These are phyloP conservation scores for Toxotes lorentzi DNA, from an alignment of 2,797 vertebrate genomes.

Conservation along the genomic window DNA sequence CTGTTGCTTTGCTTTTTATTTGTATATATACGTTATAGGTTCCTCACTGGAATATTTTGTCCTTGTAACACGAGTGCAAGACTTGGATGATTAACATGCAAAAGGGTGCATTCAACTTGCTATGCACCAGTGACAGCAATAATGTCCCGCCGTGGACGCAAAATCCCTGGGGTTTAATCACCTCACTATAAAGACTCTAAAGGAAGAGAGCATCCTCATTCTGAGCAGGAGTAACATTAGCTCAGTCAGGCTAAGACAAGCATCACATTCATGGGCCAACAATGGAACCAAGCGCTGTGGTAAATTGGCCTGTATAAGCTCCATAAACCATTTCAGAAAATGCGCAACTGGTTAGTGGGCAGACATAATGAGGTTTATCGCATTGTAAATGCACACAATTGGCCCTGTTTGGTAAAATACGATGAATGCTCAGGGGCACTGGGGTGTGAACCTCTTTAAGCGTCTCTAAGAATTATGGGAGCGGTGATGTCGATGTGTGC, in stretches of 20 bases:
- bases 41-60: constrained; percentile 36
- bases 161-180: constrained; percentile 84
- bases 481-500: constrained; percentile 38
- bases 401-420: constrained; percentile 77
- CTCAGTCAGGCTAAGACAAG: constrained; percentile 84
- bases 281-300: constrained; percentile 80
- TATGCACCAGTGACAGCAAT: constrained; percentile 80
- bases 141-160: constrained; percentile 75
- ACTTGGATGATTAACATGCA: constrained; percentile 81
- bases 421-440: constrained; percentile 65
- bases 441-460: constrained; percentile 69
- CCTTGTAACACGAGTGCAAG: constrained; percentile 51
- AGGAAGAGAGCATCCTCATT: constrained; percentile 74
- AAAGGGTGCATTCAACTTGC: constrained; percentile 78
- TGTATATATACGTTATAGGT: too few species aligned
- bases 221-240: constrained; percentile 81
- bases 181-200: constrained; percentile 77
- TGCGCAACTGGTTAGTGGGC: constrained; percentile 81
- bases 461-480: constrained; percentile 54
- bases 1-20: constrained; percentile 15
- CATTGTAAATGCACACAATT: constrained; percentile 82
- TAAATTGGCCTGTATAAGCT: constrained; percentile 82
- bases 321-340: constrained; percentile 84
- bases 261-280: constrained; percentile 82
- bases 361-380: constrained; percentile 84